Evolutionary conservation across 2,113 vertebrate species (phyloP), one percentile per base, ranked within the genome.

Genomic region (Accipiter virgatus): DNA sequence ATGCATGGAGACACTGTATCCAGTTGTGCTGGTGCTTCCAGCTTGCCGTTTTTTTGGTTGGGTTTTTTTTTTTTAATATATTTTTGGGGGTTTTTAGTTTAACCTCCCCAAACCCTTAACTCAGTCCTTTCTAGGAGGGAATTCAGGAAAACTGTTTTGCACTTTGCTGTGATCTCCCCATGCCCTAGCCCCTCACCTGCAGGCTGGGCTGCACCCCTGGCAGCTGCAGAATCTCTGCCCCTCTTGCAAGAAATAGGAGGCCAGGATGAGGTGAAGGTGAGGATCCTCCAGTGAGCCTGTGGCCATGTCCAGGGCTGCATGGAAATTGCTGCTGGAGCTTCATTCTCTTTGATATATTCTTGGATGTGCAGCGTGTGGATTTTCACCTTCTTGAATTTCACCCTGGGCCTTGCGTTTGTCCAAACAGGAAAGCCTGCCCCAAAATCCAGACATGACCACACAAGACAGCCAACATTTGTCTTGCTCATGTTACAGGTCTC

Each of bases 381-480:
- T 87, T 87, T 90, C 66, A 79, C 86, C 22, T 90, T 79, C 86
- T 90, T 74, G 72, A 70, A 79, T 83, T 95, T 93, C 14, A 0
- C 38, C 48, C 38, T 16, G 43, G 82, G 65, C 61, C n/a, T 58
- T 53, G 52, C 2, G 1, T 91, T 88, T 81, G 70, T 67, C 84
- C 63, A 72, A 62, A 72, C 58, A 91, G 70, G 58, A 77, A 93
- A 93, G 75, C 68, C 52, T 62, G 63, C 59, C 63, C 52, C 67
- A 58, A 71, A 85, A 81, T 34, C 71, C 80, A 78, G 85, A 89
- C 63, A 3, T 31, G 70, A 62, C 38, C 75, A n/a, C 56, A 58
- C 67, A 70, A 53, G 73, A 59, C 43, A 68, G 71, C 48, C 48
- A 36, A 13, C 1, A 8, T 68, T 82, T 58, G n/a, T 63, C 75